These are phyloP conservation scores for Serripes groenlandicus DNA, from an alignment of 2,888 invertebrate species.

Conservation along the genomic window DNA sequence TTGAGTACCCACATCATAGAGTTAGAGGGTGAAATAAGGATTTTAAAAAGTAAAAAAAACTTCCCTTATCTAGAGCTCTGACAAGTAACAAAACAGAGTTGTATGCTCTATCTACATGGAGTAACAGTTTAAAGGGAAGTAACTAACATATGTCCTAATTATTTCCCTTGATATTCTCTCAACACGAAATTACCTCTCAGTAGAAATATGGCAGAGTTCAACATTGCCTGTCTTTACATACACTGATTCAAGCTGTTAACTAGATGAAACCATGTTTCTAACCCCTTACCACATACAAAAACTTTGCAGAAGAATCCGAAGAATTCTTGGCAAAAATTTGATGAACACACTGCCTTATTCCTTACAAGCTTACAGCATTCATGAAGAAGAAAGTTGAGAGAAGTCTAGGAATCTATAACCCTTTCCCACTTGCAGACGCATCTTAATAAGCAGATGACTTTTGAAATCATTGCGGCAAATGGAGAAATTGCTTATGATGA, in stretches of 20 bases:
- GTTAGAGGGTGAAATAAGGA: not conserved
- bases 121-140: not conserved
- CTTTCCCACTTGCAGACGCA: not conserved
- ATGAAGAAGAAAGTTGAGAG: not conserved
- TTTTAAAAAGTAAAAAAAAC: not conserved
- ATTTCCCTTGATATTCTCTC: slow-evolving; percentile 23
- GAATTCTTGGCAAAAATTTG: not conserved
- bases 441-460: too few species aligned
- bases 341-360: not conserved
- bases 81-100: not conserved
- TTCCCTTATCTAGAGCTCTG: not conserved
- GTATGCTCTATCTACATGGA: not conserved
- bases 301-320: not conserved
- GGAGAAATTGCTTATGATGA: not conserved
- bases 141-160: not conserved
- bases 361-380: not conserved
- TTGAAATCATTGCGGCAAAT: not conserved
- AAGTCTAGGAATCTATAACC: not conserved
- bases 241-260: not conserved
- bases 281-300: not conserved
- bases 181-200: slow-evolving; percentile 11
- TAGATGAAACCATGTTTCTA: not conserved
- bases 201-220: not conserved
- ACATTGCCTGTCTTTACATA: not conserved
- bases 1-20: not conserved